Percentiles rank a stretch among this genome's conserved stretches.
Conservation (phyloP, 2,888 invertebrate genomes). For the Athalia rosae region DNA sequence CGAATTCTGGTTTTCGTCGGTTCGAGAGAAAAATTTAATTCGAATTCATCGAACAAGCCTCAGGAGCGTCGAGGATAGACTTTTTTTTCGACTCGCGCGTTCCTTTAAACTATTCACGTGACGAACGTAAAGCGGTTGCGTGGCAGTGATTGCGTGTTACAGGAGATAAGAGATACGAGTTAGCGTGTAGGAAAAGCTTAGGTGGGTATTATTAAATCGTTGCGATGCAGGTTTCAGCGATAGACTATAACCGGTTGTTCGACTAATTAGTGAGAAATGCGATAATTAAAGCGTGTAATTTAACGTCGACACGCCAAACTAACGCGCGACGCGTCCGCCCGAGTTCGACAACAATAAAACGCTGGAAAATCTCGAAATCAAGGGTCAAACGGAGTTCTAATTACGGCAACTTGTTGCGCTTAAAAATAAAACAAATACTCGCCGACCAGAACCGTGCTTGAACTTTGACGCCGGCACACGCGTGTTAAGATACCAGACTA, state of each 20-base stretch:
- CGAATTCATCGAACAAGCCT: too few relatives aligned
- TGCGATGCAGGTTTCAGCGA: slow-evolving; percentile 17
- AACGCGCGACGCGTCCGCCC: slow-evolving; percentile 11
- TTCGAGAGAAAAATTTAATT: too few relatives aligned
- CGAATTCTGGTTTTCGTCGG: neutral
- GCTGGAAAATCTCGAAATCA: slow-evolving; percentile 30
- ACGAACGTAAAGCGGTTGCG: neutral
- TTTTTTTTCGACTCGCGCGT: too few relatives aligned
- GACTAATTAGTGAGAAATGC: slow-evolving; percentile 38
- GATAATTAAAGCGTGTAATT: slow-evolving; percentile 36
- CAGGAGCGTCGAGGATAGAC: too few relatives aligned
- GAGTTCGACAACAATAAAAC: slow-evolving; percentile 42
- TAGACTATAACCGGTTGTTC: slow-evolving; percentile 21
- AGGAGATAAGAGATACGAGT: neutral
- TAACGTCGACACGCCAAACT: slow-evolving; percentile 33
- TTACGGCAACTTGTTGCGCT: slow-evolving; percentile 46
- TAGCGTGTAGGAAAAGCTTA: slow-evolving; percentile 19
- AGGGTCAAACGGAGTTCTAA: slow-evolving; percentile 45
- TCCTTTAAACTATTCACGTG: neutral
- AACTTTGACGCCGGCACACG: slow-evolving; percentile 28
- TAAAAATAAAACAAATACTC: slow-evolving; percentile 38
- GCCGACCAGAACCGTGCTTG: slow-evolving; percentile 36
- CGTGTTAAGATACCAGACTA: slow-evolving; percentile 17
- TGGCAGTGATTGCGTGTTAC: slow-evolving; percentile 21
- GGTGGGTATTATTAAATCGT: slow-evolving; percentile 29